Conservation (phyloP, 2,888 invertebrate genomes). For the Pachycephus smyrnensis region DNA sequence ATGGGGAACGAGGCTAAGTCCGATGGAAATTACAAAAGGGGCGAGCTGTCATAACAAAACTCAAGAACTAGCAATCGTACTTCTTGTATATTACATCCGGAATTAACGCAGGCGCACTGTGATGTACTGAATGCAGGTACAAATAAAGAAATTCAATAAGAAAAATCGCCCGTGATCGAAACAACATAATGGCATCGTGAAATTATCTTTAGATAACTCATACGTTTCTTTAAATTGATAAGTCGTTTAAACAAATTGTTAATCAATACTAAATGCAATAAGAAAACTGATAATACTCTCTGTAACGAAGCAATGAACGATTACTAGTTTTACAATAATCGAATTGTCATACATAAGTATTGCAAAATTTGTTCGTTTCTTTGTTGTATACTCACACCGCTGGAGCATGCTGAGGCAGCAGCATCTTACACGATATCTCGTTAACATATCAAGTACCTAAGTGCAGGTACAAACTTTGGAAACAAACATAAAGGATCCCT, state of each 20-base stretch:
- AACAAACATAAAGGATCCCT: constrained; percentile 49
- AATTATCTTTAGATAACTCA: neutral
- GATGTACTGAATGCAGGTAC: neutral
- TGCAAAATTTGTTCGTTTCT: constrained; percentile 44
- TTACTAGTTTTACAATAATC: constrained; percentile 53
- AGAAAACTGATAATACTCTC: neutral
- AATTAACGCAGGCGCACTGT: neutral
- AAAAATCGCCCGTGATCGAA: neutral
- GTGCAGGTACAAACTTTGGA: constrained; percentile 59
- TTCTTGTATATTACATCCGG: constrained; percentile 16
- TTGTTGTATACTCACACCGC: constrained; percentile 59
- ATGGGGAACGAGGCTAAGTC: constrained; percentile 25
- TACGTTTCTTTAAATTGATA: neutral
- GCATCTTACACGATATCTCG: constrained; percentile 59
- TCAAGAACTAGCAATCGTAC: constrained; percentile 55
- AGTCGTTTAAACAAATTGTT: neutral
- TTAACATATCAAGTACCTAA: constrained; percentile 62
- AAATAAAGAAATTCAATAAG: neutral
- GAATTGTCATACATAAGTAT: constrained; percentile 32
- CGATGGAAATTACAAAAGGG: constrained; percentile 20
- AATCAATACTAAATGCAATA: neutral
- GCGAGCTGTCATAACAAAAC: constrained; percentile 44
- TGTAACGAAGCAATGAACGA: constrained; percentile 30
- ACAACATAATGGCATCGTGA: neutral
- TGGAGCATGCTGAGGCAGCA: constrained; percentile 55